phyloP scores from a whole-genome alignment of 2,888 invertebrate species.

The Heliconius ismenius region DNA sequence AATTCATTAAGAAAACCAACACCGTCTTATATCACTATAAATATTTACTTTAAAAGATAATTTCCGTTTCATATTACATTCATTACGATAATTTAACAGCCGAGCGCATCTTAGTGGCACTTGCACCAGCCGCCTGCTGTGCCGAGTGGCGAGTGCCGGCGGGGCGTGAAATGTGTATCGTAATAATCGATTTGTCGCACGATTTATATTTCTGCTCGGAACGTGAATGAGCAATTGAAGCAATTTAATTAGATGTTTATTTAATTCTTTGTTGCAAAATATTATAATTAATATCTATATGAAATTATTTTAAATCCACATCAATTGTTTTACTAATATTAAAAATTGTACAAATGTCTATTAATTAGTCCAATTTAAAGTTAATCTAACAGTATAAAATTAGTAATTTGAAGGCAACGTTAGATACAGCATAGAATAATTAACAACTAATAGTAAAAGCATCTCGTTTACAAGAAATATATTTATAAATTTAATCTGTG shows the following conservation, averaged over 20 bases:
- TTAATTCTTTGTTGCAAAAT: not conserved
- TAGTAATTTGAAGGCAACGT: not conserved
- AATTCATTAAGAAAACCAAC: too few species aligned
- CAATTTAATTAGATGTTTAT: constrained; percentile 21
- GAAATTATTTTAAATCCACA: too few species aligned
- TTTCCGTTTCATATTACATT: not conserved
- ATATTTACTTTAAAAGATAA: not conserved
- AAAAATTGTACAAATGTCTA: not conserved
- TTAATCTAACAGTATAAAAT: not conserved
- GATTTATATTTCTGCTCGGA: constrained; percentile 36
- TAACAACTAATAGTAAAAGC: not conserved
- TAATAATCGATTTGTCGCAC: constrained; percentile 40
- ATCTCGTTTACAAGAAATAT: not conserved
- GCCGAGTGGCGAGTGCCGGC: not conserved
- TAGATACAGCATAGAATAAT: not conserved
- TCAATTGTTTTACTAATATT: not conserved
- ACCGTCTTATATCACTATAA: too few species aligned
- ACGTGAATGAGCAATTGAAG: constrained; percentile 36
- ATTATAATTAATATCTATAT: not conserved
- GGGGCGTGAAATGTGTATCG: constrained; percentile 28
- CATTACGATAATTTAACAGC: not conserved
- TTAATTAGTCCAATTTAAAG: not conserved
- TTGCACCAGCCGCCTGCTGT: not conserved
- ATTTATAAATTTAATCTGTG: too few species aligned
- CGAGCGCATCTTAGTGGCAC: not conserved